A percentile compares a stretch with the other conserved stretches of the same genome.
These are phyloP conservation scores for Gambusia yucatana DNA, from an alignment of 2,797 vertebrate species.

Conservation along the genomic window DNA sequence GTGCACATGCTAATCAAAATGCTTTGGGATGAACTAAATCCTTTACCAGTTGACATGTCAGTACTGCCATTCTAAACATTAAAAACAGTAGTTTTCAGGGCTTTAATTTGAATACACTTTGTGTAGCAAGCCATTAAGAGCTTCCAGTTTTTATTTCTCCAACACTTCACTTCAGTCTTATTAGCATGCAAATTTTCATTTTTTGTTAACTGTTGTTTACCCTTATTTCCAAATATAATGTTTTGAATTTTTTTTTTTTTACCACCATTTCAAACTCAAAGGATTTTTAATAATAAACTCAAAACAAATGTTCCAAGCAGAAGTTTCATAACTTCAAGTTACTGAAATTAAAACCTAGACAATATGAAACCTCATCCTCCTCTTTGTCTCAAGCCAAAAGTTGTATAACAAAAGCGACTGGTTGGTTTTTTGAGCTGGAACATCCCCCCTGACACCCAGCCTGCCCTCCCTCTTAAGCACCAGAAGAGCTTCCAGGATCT, in stretches of 20 bases:
- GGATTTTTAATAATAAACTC: background rate
- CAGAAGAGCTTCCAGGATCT: constrained; percentile 61
- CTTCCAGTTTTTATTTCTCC: background rate
- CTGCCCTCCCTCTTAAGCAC: constrained; percentile 57
- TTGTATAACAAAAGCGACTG: constrained; percentile 10
- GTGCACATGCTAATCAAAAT: background rate
- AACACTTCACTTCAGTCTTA: background rate
- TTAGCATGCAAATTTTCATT: background rate
- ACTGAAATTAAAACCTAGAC: background rate
- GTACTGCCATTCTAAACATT: background rate
- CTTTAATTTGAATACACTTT: background rate
- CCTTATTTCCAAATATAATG: background rate
- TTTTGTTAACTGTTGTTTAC: background rate
- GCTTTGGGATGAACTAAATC: background rate
- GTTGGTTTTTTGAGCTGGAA: constrained; percentile 39
- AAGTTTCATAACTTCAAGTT: background rate
- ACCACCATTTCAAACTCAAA: background rate
- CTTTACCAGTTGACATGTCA: background rate
- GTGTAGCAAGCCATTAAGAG: background rate
- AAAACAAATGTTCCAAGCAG: background rate
- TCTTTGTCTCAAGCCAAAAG: constrained; percentile 15
- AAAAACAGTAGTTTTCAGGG: background rate
- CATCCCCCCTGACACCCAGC: constrained; percentile 42
- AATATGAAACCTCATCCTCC: background rate
- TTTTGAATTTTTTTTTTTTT: background rate